These are phyloP conservation scores for Apistogramma diplotaenia DNA, from an alignment of 2,113 vertebrate species.

Conservation along the genomic window DNA sequence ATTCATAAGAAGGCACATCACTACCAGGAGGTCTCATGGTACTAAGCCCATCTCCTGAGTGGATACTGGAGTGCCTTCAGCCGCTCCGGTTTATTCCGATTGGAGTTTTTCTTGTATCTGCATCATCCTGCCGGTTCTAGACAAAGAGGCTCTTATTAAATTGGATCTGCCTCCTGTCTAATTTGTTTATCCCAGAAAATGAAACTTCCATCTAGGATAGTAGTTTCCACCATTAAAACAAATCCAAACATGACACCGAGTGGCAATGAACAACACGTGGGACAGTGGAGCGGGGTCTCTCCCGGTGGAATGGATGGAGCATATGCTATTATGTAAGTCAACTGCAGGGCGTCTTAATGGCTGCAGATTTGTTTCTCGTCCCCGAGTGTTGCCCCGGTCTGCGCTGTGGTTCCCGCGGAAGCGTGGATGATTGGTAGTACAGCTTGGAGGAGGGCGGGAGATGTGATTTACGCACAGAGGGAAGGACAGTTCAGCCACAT, in stretches of 20 bases:
- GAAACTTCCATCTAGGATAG: background rate
- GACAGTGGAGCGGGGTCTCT: constrained; percentile 8
- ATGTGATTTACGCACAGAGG: constrained; percentile 51
- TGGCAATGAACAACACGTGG: constrained; percentile 9
- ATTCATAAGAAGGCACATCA: constrained; percentile 69
- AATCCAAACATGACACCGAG: background rate
- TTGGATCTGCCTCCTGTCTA: background rate
- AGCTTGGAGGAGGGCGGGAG: constrained; percentile 17
- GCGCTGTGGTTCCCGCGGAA: background rate
- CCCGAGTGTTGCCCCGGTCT: constrained; percentile 10
- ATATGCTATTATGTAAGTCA: constrained; percentile 49
- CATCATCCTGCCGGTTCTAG: constrained; percentile 25
- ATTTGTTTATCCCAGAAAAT: background rate
- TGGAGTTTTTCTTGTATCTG: constrained; percentile 40
- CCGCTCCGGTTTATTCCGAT: constrained; percentile 49
- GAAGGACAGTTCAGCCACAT: constrained; percentile 54
- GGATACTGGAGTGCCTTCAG: constrained; percentile 32
- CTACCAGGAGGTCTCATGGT: constrained; percentile 43
- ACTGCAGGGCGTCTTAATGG: constrained; percentile 45
- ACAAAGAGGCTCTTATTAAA: constrained; percentile 10
- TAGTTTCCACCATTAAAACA: background rate
- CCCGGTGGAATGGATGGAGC: constrained; percentile 24
- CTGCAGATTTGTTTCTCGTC: constrained; percentile 48
- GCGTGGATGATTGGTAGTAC: constrained; percentile 46
- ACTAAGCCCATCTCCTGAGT: constrained; percentile 45